phyloP scores from a whole-genome alignment of 2,113 vertebrate genomes.

The Engraulis encrasicolus region DNA sequence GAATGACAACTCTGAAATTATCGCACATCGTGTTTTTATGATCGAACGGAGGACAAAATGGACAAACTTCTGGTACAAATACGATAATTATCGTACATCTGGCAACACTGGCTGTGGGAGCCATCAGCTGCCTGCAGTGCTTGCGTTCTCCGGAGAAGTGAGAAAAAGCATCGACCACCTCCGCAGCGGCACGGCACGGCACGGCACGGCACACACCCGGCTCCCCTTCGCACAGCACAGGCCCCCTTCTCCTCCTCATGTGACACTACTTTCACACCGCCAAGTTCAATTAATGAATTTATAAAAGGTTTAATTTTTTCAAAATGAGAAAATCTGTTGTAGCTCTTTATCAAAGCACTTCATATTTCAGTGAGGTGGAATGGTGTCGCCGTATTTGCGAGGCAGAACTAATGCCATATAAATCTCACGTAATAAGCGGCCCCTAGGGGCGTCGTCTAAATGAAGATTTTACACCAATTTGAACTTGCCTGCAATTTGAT shows the following conservation, averaged over 20 bases:
- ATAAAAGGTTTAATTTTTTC: constrained; percentile 72
- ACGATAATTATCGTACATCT: too few relatives aligned
- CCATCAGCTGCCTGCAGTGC: not conserved
- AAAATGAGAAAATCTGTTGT: constrained; percentile 73
- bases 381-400: constrained; percentile 73
- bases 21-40: too few relatives aligned
- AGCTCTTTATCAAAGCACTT: constrained; percentile 76
- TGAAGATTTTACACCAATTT: constrained; percentile 79
- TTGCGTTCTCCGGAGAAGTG: not conserved
- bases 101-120: too few relatives aligned
- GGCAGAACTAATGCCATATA: constrained; percentile 80
- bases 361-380: constrained; percentile 78
- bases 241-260: constrained; percentile 59
- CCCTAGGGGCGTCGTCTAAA: constrained; percentile 73
- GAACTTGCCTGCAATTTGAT: constrained; percentile 75
- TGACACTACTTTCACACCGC: constrained; percentile 68
- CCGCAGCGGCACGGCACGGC: not conserved
- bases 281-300: constrained; percentile 78
- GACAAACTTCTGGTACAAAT: too few relatives aligned
- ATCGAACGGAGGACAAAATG: too few relatives aligned
- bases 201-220: not conserved
- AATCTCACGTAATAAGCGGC: constrained; percentile 76
- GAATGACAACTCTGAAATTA: too few relatives aligned
- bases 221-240: constrained; percentile 38
- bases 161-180: not conserved